Conservation (phyloP, 2,888 invertebrate species). For the Macrosiphum euphorbiae region DNA sequence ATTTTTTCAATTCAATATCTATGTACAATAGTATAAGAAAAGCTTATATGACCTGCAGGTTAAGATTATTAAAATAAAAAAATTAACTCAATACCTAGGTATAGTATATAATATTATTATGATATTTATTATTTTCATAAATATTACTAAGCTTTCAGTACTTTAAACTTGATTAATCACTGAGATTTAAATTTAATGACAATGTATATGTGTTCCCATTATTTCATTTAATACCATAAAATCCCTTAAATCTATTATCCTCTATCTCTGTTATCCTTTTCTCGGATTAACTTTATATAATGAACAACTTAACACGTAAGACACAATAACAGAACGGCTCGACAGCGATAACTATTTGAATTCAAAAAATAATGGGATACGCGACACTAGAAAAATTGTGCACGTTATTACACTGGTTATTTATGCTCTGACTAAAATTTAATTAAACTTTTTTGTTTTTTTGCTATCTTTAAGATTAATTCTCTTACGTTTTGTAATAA, state of each 20-base stretch:
- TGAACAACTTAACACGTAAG: conserved; percentile 48
- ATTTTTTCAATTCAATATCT: background rate
- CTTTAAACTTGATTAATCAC: conserved; percentile 36
- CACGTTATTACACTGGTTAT: conserved; percentile 16
- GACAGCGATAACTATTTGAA: conserved; percentile 40
- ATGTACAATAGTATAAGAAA: background rate
- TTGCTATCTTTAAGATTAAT: background rate
- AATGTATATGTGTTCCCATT: conserved; percentile 45
- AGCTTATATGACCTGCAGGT: background rate
- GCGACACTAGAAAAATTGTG: conserved; percentile 45
- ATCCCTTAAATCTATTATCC: conserved; percentile 38
- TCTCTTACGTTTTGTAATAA: background rate
- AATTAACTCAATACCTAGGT: background rate
- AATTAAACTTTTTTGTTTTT: conserved; percentile 30
- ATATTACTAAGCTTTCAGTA: background rate
- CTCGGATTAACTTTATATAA: conserved; percentile 46
- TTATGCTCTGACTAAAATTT: conserved; percentile 13
- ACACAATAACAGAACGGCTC: conserved; percentile 21
- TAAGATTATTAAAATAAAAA: background rate
- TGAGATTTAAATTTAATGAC: conserved; percentile 31
- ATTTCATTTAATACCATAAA: conserved; percentile 39
- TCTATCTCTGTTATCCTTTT: background rate
- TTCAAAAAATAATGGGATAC: conserved; percentile 48
- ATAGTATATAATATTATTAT: background rate
- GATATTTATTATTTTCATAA: background rate